Conservation (phyloP, 2,113 vertebrate genomes). For the Odontesthes bonariensis region DNA sequence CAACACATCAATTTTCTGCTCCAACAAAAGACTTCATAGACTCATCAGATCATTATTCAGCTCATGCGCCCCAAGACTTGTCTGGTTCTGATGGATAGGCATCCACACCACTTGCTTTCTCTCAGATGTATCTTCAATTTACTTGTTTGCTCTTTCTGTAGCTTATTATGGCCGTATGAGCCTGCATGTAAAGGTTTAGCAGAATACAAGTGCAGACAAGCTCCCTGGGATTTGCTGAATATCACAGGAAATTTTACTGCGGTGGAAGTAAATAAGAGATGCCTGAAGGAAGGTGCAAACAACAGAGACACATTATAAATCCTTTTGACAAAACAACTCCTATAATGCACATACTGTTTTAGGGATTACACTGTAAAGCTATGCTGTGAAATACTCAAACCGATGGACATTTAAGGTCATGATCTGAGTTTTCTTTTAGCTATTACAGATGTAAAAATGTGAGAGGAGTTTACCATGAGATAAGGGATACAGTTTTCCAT, state of each 20-base stretch:
- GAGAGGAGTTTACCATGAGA: no score
- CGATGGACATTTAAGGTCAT: no score
- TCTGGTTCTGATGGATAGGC: not conserved
- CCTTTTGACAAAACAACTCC: not conserved
- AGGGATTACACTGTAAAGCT: not conserved
- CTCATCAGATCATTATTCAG: constrained; percentile 17
- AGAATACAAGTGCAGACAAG: constrained; percentile 23
- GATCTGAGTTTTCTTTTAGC: no score
- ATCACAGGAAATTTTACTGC: constrained; percentile 11
- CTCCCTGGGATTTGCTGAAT: constrained; percentile 7
- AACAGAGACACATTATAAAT: constrained; percentile 5
- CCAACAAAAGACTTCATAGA: constrained; percentile 3
- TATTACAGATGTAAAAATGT: no score
- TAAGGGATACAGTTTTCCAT: no score
- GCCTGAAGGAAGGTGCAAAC: constrained; percentile 12
- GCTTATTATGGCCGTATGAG: not conserved
- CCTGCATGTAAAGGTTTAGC: constrained; percentile 8
- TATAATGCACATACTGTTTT: no score
- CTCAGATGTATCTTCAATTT: constrained; percentile 6
- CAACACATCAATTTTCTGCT: not conserved
- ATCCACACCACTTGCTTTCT: constrained; percentile 1
- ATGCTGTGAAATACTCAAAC: no score
- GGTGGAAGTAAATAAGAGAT: constrained; percentile 27
- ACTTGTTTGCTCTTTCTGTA: constrained; percentile 5
- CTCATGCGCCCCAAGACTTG: not conserved